Evolutionary conservation across 1,140 invertebrate species (phyloP).

Genomic region (Atta texana): DNA sequence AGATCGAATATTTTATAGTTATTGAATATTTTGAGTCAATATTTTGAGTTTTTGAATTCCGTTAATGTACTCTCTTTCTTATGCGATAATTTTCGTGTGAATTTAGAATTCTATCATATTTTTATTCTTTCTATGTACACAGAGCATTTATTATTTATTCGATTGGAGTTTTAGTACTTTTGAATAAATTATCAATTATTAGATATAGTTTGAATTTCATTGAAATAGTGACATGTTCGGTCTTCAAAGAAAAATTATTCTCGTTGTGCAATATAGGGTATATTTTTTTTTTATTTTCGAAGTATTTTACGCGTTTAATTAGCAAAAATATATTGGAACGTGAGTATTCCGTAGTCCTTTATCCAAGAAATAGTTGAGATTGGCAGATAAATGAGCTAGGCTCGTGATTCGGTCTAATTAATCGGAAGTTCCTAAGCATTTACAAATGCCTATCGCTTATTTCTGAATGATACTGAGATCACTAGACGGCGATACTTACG

Average conservation of each 20-base stretch:
- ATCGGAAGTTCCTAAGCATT: constrained; percentile 52
- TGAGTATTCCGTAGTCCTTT: neutral
- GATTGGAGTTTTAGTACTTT: neutral
- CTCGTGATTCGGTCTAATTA: constrained; percentile 50
- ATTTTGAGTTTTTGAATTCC: neutral
- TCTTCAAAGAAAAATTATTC: neutral
- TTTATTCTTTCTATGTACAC: neutral
- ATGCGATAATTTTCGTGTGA: neutral
- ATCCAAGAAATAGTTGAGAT: constrained; percentile 10
- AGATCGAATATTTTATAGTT: constrained; percentile 16
- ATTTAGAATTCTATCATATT: constrained; percentile 4
- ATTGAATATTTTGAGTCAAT: neutral
- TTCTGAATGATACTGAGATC: constrained; percentile 2
- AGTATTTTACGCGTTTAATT: constrained; percentile 12
- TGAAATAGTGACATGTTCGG: neutral
- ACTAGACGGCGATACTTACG: neutral
- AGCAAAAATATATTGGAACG: constrained; percentile 2
- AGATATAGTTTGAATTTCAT: neutral
- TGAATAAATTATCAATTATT: neutral
- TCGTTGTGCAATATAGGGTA: constrained; percentile 9
- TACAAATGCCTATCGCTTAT: constrained; percentile 30
- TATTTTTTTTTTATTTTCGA: neutral
- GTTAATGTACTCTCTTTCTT: neutral
- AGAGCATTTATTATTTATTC: constrained; percentile 2
- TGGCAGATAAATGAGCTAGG: neutral